These are phyloP conservation scores for Gymnodraco acuticeps DNA, from an alignment of 2,797 vertebrate species.

Conservation along the genomic window DNA sequence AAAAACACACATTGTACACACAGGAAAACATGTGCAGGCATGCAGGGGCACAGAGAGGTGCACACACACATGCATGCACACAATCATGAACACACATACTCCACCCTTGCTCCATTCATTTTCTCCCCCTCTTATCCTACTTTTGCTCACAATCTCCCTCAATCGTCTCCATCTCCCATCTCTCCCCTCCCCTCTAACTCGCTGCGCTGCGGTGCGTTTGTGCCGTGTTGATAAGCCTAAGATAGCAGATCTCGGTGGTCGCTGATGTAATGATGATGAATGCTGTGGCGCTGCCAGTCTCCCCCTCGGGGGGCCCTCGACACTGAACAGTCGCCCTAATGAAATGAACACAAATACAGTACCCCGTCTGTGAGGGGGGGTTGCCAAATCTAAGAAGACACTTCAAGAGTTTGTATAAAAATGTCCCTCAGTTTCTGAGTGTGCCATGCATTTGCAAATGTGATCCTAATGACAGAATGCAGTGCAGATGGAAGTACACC, in stretches of 20 bases:
- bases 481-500: conserved; percentile 40
- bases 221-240: conserved; percentile 88
- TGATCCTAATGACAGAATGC: conserved; percentile 35
- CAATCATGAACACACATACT: conserved; percentile 26
- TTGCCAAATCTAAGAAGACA: conserved; percentile 78
- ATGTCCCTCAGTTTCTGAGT: conserved; percentile 49
- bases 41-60: conserved; percentile 62
- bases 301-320: conserved; percentile 79
- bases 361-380: conserved; percentile 63
- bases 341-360: conserved; percentile 88
- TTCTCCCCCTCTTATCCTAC: conserved; percentile 72
- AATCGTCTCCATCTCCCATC: conserved; percentile 79
- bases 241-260: conserved; percentile 90
- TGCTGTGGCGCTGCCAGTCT: conserved; percentile 86
- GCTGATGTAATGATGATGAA: conserved; percentile 97
- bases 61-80: conserved; percentile 48
- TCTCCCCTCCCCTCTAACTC: conserved; percentile 74
- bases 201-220: conserved; percentile 82
- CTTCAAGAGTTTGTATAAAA: conserved; percentile 76
- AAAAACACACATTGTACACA: conserved; percentile 73
- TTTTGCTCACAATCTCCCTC: conserved; percentile 74
- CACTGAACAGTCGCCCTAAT: conserved; percentile 85
- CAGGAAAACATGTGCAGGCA: conserved; percentile 76
- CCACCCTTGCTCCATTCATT: conserved; percentile 74
- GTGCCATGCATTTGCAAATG: conserved; percentile 31